A percentile compares a stretch with the other conserved stretches of the same genome.
These are phyloP conservation scores for Heliconius melpomene DNA, from an alignment of 1,140 invertebrate species.

Conservation along the genomic window DNA sequence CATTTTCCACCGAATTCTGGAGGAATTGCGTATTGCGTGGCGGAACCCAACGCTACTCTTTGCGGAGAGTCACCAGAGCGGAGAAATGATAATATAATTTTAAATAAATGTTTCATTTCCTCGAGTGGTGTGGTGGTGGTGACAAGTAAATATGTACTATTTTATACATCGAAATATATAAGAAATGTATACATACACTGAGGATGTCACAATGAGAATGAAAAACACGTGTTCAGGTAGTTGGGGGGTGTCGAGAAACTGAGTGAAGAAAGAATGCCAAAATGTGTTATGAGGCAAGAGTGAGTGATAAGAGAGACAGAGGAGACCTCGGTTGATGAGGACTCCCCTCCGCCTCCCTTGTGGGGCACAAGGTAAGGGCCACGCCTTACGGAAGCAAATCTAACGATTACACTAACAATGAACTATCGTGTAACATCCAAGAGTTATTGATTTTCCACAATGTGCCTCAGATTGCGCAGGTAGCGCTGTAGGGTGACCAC, in stretches of 20 bases:
- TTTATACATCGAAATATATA: no score
- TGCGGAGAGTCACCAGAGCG: neutral
- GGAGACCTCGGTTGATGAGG: no score
- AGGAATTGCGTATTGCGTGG: neutral
- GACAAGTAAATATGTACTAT: no score
- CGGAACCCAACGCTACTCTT: neutral
- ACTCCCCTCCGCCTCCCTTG: no score
- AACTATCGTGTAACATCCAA: conserved; percentile 19
- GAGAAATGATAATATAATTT: neutral
- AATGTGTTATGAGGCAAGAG: no score
- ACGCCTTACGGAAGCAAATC: conserved; percentile 15
- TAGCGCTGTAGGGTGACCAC: conserved; percentile 9
- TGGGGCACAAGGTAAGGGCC: neutral
- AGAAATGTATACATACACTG: no score
- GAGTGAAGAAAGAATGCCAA: no score
- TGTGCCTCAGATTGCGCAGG: conserved; percentile 26
- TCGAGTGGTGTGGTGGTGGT: neutral
- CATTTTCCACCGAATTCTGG: neutral
- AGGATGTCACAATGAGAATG: no score
- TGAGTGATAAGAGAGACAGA: no score
- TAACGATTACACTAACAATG: conserved; percentile 20
- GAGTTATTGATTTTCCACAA: conserved; percentile 20
- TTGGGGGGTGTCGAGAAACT: no score
- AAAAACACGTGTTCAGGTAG: no score
- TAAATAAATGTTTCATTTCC: neutral